Conservation (phyloP, 2,888 invertebrate species). For the Lamellibrachia columna region DNA sequence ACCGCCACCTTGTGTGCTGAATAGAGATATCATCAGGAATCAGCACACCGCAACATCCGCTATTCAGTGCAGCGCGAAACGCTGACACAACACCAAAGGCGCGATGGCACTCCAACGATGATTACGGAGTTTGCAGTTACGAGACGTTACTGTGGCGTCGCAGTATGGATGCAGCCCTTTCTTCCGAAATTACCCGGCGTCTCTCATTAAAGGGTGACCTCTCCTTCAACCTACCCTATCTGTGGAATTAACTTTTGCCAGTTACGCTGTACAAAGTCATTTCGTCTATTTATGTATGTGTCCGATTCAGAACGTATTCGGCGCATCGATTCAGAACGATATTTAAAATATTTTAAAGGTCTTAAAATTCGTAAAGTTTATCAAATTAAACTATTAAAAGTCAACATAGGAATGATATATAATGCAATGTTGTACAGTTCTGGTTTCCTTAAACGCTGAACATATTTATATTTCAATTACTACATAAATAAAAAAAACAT, state of each 20-base stretch:
- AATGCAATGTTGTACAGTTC: too few species aligned
- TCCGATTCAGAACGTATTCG: not conserved
- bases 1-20: not conserved
- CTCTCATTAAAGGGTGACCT: not conserved
- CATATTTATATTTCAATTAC: too few species aligned
- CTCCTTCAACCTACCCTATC: not conserved
- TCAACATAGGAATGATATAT: too few species aligned
- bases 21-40: conserved; percentile 1
- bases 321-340: not conserved
- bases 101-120: not conserved
- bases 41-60: not conserved
- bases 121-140: not conserved
- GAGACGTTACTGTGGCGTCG: not conserved
- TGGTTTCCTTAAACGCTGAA: too few species aligned
- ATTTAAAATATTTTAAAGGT: not conserved
- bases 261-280: not conserved
- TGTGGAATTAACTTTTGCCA: not conserved
- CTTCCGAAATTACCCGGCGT: not conserved
- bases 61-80: not conserved
- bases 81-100: not conserved
- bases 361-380: too few species aligned
- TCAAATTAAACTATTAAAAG: too few species aligned
- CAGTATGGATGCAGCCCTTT: not conserved
- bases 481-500: too few species aligned
- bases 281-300: not conserved